Base-by-base conservation (phyloP, 2,113 vertebrate genomes). In the Chitala chitala region DNA sequence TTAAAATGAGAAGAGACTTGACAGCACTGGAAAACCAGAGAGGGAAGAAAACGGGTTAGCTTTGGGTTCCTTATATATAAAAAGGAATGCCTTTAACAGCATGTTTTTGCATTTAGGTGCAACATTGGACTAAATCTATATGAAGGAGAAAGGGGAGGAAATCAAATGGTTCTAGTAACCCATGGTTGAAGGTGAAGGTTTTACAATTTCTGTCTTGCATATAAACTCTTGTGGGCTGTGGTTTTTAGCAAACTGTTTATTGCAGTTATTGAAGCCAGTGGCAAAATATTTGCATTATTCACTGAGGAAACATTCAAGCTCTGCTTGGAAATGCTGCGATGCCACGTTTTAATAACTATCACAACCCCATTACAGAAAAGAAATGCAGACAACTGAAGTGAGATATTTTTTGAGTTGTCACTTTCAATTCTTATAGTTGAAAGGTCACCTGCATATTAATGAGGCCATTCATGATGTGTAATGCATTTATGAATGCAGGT, bases 401-500 rank as follows among this genome's bases (percentile, higher is more conserved):
- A 56, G 40, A 33, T 54, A 24, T 51, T n/a, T 7, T n/a, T 24
- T 68, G 68, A 69, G 51, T 58, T 69, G 33, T 58, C 40, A 68
- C 64, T 46, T 55, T 75, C 63, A 48, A 61, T 58, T 71, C 51
- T 77, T 40, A 42, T 59, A 65, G n/a, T n/a, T n/a, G 51, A 76
- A 58, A 31, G 29, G 36, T 53, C 58, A 29, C 3, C 5, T 78
- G 48, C 78, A 69, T 72, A 78, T 78, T 68, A 76, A 78, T 76
- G 65, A 64, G 17, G 59, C 72, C 48, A 46, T 76, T 71, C 68
- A 80, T 48, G 36, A 59, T 59, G 74, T 51, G 70, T 74, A 59
- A 74, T 74, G 69, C 71, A 68, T 78, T 76, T 74, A 74, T 76
- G 53, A 72, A 74, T 31, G 61, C 46, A n/a, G 70, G 29, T 66